phyloP scores from a whole-genome alignment of 2,888 invertebrate genomes.

The Perizoma flavofasciatum region DNA sequence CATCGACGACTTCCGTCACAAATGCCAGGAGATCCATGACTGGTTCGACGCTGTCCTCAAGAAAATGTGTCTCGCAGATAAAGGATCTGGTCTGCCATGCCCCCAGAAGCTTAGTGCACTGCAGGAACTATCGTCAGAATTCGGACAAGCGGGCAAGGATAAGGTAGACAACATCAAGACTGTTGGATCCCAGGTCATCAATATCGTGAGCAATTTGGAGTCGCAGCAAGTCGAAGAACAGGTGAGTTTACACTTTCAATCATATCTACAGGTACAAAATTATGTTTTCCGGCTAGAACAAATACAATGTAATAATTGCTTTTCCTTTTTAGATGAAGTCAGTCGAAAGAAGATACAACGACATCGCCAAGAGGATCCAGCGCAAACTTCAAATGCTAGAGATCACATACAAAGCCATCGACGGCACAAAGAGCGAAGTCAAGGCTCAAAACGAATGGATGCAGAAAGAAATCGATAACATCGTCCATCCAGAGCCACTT shows the following conservation, averaged over 20 bases:
- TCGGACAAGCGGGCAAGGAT: slow-evolving; percentile 88
- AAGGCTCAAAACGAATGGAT: slow-evolving; percentile 92
- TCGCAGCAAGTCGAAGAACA: slow-evolving; percentile 96
- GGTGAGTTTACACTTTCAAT: slow-evolving; percentile 56
- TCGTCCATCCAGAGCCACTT: slow-evolving; percentile 87
- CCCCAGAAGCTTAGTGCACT: slow-evolving; percentile 90
- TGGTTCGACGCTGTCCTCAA: slow-evolving; percentile 93
- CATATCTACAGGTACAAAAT: neutral
- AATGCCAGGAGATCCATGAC: slow-evolving; percentile 89
- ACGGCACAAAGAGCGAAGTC: slow-evolving; percentile 91
- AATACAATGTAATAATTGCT: slow-evolving; percentile 4
- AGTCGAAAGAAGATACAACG: slow-evolving; percentile 92
- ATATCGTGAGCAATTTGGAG: slow-evolving; percentile 93
- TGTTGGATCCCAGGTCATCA: slow-evolving; percentile 88
- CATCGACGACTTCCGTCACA: slow-evolving; percentile 90
- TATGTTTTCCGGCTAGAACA: no score
- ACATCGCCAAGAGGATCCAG: slow-evolving; percentile 92
- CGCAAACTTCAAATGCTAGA: slow-evolving; percentile 93
- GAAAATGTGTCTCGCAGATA: slow-evolving; percentile 92
- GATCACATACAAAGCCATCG: slow-evolving; percentile 92
- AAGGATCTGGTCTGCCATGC: slow-evolving; percentile 92
- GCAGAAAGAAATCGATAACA: slow-evolving; percentile 87
- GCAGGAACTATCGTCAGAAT: slow-evolving; percentile 89
- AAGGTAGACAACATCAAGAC: slow-evolving; percentile 88
- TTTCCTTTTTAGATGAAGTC: slow-evolving; percentile 86